Percentiles rank a stretch among this genome's conserved stretches.
phyloP scores from a whole-genome alignment of 2,797 vertebrate species.

The Manis crassicaudata region DNA sequence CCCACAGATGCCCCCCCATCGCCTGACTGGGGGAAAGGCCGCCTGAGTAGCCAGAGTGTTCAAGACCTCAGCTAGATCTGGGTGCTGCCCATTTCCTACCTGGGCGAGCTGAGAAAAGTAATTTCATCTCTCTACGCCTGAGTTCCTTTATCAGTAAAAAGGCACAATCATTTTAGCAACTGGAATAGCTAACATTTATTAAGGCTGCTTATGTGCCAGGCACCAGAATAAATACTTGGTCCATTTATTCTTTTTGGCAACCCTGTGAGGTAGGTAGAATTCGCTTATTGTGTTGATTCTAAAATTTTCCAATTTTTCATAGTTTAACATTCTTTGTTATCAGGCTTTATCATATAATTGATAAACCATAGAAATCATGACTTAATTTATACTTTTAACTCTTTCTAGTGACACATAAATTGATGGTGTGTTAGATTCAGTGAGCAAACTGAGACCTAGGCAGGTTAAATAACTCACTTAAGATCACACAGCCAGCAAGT shows the following conservation, averaged over 20 bases:
- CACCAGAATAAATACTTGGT: background rate
- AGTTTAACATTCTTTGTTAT: background rate
- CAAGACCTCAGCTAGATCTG: background rate
- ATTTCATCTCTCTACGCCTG: background rate
- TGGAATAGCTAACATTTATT: background rate
- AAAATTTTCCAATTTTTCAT: background rate
- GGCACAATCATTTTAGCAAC: background rate
- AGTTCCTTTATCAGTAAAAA: background rate
- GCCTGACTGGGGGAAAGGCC: rapidly evolving
- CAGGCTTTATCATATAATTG: background rate
- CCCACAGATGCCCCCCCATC: background rate
- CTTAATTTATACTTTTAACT: background rate
- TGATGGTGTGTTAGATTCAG: background rate
- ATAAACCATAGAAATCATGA: background rate
- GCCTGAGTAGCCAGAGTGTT: background rate
- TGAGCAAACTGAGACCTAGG: background rate
- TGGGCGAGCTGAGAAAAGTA: background rate
- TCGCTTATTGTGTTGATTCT: background rate
- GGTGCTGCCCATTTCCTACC: background rate
- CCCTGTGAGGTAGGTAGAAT: background rate
- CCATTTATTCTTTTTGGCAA: background rate
- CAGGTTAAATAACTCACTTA: background rate
- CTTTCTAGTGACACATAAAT: background rate
- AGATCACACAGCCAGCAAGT: background rate
- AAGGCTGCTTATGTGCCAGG: background rate